These are phyloP conservation scores for Pseudomyrmex concolor DNA, from an alignment of 1,140 invertebrate genomes.

Conservation along the genomic window DNA sequence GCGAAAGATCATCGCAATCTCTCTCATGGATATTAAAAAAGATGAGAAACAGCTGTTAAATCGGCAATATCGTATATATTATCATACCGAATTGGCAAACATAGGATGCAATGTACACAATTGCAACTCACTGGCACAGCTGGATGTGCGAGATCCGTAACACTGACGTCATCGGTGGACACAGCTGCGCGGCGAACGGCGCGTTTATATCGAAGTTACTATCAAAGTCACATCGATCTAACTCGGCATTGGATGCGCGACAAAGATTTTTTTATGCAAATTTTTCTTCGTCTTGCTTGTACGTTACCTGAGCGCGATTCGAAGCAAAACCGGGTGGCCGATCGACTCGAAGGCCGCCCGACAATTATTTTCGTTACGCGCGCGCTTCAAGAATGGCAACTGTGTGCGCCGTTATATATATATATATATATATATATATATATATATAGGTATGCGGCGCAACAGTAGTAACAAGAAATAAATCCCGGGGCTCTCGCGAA, in stretches of 20 bases:
- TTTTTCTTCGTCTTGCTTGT: slow-evolving; percentile 19
- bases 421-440: no score
- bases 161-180: neutral
- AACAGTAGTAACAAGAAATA: slow-evolving; percentile 50
- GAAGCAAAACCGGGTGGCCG: slow-evolving; percentile 1
- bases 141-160: neutral
- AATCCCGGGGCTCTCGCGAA: slow-evolving; percentile 40
- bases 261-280: slow-evolving; percentile 14
- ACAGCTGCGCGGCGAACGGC: no score
- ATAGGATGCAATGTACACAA: neutral
- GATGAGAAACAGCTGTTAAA: slow-evolving; percentile 19
- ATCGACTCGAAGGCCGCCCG: slow-evolving; percentile 16
- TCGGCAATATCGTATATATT: neutral
- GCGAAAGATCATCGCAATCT: neutral
- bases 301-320: neutral
- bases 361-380: slow-evolving; percentile 41
- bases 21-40: neutral
- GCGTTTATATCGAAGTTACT: no score
- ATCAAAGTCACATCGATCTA: neutral
- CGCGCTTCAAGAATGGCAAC: slow-evolving; percentile 33
- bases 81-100: neutral
- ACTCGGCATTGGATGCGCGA: neutral
- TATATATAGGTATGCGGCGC: neutral
- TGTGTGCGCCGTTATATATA: neutral
- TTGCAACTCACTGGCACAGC: neutral